Conservation (phyloP, 1,140 invertebrate genomes). For the Hylaeus anthracinus region DNA sequence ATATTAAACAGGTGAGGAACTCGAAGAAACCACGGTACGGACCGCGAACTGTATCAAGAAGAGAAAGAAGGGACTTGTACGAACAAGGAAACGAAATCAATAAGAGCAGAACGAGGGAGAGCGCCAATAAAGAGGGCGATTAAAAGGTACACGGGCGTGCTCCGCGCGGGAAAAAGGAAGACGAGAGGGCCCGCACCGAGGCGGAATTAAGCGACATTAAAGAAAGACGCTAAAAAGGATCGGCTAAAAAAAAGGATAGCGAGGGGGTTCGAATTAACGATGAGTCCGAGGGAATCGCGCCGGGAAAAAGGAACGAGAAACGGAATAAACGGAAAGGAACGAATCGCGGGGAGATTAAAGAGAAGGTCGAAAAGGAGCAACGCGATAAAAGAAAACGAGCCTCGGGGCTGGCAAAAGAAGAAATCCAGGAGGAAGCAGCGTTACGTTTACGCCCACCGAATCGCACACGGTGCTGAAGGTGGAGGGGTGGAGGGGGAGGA, state of each 20-base stretch:
- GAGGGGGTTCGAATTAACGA: not conserved
- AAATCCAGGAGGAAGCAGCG: conserved; percentile 30
- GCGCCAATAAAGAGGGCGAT: conserved; percentile 33
- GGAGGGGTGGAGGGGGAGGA: not conserved
- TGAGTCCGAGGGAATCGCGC: not conserved
- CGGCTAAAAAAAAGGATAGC: not conserved
- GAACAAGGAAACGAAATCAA: conserved; percentile 4
- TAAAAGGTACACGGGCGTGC: conserved; percentile 40
- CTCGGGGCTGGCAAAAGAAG: conserved; percentile 14
- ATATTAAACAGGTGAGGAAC: no score
- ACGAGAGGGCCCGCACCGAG: not conserved
- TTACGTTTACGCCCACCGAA: conserved; percentile 58
- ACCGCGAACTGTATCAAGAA: no score
- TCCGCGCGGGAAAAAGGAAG: conserved; percentile 29
- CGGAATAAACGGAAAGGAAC: conserved; percentile 27
- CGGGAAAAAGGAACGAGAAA: not conserved
- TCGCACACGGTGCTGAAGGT: conserved; percentile 14
- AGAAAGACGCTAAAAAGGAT: conserved; percentile 11
- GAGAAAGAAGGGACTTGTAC: not conserved
- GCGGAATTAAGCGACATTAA: conserved; percentile 28
- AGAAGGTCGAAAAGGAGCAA: conserved; percentile 26
- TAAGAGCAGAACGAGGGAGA: not conserved
- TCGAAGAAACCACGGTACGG: no score
- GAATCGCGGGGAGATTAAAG: conserved; percentile 45
- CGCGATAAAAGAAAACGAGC: conserved; percentile 5